Base-by-base conservation (phyloP, 2,797 vertebrate genomes). In the Eidolon dupreanum region DNA sequence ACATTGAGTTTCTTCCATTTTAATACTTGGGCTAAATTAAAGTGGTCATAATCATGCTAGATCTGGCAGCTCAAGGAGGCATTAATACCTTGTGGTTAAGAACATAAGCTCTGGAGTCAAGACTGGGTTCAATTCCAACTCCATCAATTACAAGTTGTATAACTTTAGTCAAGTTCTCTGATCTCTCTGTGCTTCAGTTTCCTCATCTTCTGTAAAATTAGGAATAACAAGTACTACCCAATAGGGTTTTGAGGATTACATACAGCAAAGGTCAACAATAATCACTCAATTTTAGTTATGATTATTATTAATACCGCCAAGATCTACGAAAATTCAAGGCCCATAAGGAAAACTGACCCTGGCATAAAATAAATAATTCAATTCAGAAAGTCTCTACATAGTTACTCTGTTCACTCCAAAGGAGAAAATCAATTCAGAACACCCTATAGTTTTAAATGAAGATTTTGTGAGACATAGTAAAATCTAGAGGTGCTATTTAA, bases 321-420 rank as follows among this genome's bases (percentile, higher is more conserved):
- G 55, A 83, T 78, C 49, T 81, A 94, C 84, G 94, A 92, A 96
- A 95, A 93, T 66, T 65, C 38, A 92, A 96, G 63, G n/a, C 68
- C 41, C 38, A 33, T 57, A 51, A 61, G 43, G 70, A 91, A 95
- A 97, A 91, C 2, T 70, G 38, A 74, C 28, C 36, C n/a, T 91
- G 10, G 12, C 15, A 77, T 74, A 95, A 96, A 84, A 90, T 68
- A 31, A 88, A 41, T 78, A 88, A 74, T 43, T 90, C 68, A 71
- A 86, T 46, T 81, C 53, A 79, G 49, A 85, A 94, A 86, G 79
- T 81, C 49, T 92, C 78, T 6, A 83, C 12, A 41, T 59, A 66
- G 78, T 38, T 87, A 82, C 68, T 71, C 94, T 86, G 53, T 61
- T 65, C 51, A 74, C 22, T 38, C 46, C 70, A 82, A 90, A 87